Conservation (phyloP, 2,113 vertebrate species). For the Passer montanus region DNA sequence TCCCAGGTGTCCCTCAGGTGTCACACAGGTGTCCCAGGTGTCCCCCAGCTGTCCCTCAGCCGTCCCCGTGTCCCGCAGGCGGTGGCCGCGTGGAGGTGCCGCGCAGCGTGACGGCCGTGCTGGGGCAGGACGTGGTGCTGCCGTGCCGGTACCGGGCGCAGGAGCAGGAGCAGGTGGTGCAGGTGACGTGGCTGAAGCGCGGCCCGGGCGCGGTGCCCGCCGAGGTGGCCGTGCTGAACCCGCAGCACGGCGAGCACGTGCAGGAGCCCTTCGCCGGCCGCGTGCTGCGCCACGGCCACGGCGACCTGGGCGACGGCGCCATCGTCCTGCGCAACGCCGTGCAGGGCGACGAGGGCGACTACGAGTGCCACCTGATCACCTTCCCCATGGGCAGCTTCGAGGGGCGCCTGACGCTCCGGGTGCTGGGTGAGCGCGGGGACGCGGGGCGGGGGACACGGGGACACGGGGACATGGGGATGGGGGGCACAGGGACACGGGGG, state of each 20-base stretch:
- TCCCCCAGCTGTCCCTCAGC: neutral
- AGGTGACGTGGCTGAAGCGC: constrained; percentile 76
- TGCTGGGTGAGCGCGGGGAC: constrained; percentile 67
- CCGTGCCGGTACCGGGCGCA: constrained; percentile 74
- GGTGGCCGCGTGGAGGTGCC: constrained; percentile 42
- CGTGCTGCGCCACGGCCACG: constrained; percentile 32
- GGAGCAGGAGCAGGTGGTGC: constrained; percentile 71
- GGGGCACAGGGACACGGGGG: neutral
- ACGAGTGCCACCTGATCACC: constrained; percentile 76
- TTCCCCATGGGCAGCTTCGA: constrained; percentile 76
- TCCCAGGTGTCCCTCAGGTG: too few relatives aligned
- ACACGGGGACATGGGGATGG: too few relatives aligned
- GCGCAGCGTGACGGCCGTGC: constrained; percentile 66
- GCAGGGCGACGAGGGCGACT: constrained; percentile 76
- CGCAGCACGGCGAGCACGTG: constrained; percentile 69
- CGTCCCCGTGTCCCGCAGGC: neutral
- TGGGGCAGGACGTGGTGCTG: constrained; percentile 77
- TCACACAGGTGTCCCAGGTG: neutral
- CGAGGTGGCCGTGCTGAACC: constrained; percentile 66
- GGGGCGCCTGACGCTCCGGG: constrained; percentile 64
- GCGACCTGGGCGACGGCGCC: constrained; percentile 54
- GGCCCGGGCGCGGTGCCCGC: neutral
- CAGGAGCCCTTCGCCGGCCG: constrained; percentile 61
- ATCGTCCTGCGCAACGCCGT: constrained; percentile 74
- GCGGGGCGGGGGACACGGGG: too few relatives aligned